Conservation (phyloP, 2,113 vertebrate genomes). For the Egretta garzetta region DNA sequence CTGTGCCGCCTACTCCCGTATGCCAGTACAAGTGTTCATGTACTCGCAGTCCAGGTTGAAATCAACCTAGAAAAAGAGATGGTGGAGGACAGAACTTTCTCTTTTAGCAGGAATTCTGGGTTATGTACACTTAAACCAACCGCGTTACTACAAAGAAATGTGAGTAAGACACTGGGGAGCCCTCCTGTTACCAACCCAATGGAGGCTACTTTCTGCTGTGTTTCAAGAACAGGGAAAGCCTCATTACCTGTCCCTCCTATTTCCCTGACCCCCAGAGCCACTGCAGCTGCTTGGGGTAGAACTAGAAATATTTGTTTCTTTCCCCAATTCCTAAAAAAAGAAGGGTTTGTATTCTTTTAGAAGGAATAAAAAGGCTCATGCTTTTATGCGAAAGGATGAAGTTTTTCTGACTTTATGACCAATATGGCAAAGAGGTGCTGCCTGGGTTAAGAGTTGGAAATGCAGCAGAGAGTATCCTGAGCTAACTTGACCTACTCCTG, state of each 20-base stretch:
- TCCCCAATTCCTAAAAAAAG: neutral
- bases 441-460: neutral
- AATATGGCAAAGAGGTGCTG: neutral
- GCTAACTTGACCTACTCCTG: neutral
- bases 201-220: neutral
- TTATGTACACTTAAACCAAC: accelerated
- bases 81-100: neutral
- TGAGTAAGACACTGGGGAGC: neutral
- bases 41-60: neutral
- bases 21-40: neutral
- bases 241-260: neutral
- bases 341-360: neutral
- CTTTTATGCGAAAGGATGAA: neutral
- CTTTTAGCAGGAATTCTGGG: neutral
- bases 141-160: neutral
- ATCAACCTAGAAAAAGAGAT: slow-evolving; percentile 10
- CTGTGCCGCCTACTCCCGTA: neutral
- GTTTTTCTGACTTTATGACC: neutral
- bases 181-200: neutral
- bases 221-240: neutral
- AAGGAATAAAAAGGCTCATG: neutral
- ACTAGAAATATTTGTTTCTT: neutral
- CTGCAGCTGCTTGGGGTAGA: neutral
- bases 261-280: neutral
- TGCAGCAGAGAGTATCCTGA: neutral